Base-by-base conservation (phyloP, 2,888 invertebrate species). In the Dynastes tityus region DNA sequence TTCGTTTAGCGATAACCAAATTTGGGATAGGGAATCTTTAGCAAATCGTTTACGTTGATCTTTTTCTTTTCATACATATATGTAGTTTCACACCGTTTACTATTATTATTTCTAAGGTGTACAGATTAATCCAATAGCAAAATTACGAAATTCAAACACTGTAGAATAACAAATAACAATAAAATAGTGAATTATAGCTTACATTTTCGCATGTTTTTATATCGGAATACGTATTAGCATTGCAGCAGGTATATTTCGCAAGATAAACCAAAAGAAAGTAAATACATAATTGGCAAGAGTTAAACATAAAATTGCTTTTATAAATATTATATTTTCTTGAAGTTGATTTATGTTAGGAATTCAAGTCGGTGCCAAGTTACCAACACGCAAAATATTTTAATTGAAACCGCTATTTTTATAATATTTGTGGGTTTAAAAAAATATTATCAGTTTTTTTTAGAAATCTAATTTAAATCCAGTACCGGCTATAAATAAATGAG, bases 221-320 rank as follows among this genome's bases (percentile, higher is more conserved):
- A 58, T 27, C 9, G 22, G 22, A 53, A 5, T 9, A 5, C 16
- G 53, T 53, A n/a, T n/a, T 16, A n/a, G 16, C 16, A 27, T 27
- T 58, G n/a, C 5, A 22, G n/a, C 55, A n/a, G 55, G 16, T 58
- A 22, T 58, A 22, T 58, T 58, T 58, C n/a, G 55, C 22, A 22
- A 58, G 55, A 16, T 58, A 58, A 58, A 58, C 16, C 16, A 8
- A 58, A 58, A 22, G 27, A 58, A 58, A 58, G 22, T 58, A 58
- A 58, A 58, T 58, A 58, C 29, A 63, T 32, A 32, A 32, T 63
- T 32, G 29, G 63, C 29, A 63, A 63, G 29, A 32, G 55, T 58
- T 58, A 58, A 58, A 63, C 13, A 63, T 63, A 63, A 63, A 55
- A 63, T 63, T 29, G 32, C 63, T 63, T 63, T 32, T 63, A 32